These are phyloP conservation scores for Grantiella picta DNA, from an alignment of 2,113 vertebrate genomes.

Conservation along the genomic window DNA sequence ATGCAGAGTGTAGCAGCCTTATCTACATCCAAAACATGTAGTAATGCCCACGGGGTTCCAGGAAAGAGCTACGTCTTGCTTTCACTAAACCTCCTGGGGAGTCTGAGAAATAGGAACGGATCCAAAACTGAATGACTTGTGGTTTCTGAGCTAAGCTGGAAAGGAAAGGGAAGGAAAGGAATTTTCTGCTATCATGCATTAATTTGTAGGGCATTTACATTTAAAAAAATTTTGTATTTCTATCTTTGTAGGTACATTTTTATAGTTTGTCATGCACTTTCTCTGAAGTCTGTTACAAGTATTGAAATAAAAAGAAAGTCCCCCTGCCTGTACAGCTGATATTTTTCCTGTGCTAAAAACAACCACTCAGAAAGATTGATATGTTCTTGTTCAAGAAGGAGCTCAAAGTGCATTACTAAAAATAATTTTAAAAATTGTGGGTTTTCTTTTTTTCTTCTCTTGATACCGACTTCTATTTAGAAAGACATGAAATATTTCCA, in stretches of 20 bases:
- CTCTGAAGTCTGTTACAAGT: background rate
- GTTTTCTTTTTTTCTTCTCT: background rate
- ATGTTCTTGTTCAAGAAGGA: background rate
- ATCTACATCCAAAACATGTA: conserved; percentile 38
- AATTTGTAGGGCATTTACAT: background rate
- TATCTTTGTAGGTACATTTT: background rate
- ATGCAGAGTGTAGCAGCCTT: background rate
- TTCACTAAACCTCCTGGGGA: conserved; percentile 20
- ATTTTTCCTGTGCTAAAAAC: background rate
- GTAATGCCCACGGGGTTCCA: conserved; percentile 30
- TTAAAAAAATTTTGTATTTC: background rate
- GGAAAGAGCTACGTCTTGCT: conserved; percentile 15
- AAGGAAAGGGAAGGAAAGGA: conserved; percentile 6
- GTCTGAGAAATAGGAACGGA: conserved; percentile 22
- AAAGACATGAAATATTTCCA: background rate
- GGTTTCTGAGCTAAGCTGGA: conserved; percentile 16
- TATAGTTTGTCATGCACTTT: background rate
- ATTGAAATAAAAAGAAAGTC: background rate
- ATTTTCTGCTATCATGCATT: background rate
- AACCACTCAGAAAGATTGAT: background rate
- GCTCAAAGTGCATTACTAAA: background rate
- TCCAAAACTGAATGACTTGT: conserved; percentile 2
- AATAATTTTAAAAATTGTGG: background rate
- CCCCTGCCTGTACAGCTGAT: background rate
- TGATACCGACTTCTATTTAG: background rate